Percentiles rank a stretch among this genome's conserved stretches.
Conservation (phyloP, 2,113 vertebrate species). For the Calyptommatus sinebrachiatus region DNA sequence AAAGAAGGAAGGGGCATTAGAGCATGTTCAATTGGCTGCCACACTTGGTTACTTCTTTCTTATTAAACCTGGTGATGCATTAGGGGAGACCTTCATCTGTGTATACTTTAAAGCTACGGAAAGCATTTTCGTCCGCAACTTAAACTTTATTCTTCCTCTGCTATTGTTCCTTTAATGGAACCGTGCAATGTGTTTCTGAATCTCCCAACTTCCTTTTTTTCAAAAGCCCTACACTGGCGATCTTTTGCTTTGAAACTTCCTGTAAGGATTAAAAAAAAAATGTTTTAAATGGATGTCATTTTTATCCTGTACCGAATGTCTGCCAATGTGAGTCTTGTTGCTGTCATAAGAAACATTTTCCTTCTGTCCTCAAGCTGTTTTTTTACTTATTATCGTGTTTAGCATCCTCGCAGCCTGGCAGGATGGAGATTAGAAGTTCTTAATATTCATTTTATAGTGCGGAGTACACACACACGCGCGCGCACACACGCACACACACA, state of each 20-base stretch:
- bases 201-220: constrained; percentile 9
- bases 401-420: constrained; percentile 52
- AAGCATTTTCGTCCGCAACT: constrained; percentile 1
- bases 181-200: constrained; percentile 14
- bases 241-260: constrained; percentile 50
- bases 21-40: too few relatives aligned
- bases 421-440: constrained; percentile 59
- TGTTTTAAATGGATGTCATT: constrained; percentile 54
- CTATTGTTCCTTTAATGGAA: neutral
- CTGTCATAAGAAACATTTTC: constrained; percentile 42
- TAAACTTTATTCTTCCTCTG: neutral
- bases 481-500: too few relatives aligned
- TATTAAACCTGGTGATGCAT: too few relatives aligned
- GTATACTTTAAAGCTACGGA: constrained; percentile 18
- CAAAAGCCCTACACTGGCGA: constrained; percentile 24
- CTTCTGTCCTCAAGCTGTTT: constrained; percentile 63
- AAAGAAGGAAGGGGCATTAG: too few relatives aligned
- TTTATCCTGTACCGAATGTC: constrained; percentile 42
- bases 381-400: constrained; percentile 59
- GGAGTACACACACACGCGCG: constrained; percentile 43
- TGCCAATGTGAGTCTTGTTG: constrained; percentile 55
- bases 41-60: too few relatives aligned
- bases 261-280: constrained; percentile 32
- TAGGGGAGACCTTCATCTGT: neutral
- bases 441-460: constrained; percentile 58